Base-by-base conservation (phyloP, 2,888 invertebrate species). In the Eupithecia subfuscata region DNA sequence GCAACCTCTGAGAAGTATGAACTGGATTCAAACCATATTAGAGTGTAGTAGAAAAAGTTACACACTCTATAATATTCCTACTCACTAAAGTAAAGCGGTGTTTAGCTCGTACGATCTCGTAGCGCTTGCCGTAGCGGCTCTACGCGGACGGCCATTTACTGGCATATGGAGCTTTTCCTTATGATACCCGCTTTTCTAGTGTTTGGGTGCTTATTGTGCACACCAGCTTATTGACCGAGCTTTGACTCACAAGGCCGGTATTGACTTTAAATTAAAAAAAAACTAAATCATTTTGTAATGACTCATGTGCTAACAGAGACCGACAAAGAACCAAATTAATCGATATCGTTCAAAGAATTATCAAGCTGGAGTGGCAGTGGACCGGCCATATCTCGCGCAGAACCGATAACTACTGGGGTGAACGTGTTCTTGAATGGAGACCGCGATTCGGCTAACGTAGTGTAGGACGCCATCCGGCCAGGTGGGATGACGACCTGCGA, bases 1-100 rank as follows among this genome's bases (percentile, higher is more conserved):
- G 48, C 48, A 14, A 45, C 16, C 45, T 48, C 0, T 48, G 48
- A 48, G 7, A 48, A n/a, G 37, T 37, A 12, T 70, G 52, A n/a
- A 52, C n/a, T n/a, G 18, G 52, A n/a, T 52, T 52, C n/a, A 52
- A 7, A n/a, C 16, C 2, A 48, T 8, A 48, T 18, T 1, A 48
- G 48, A 48, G 48, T 9, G 3, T 52, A n/a, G n/a, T n/a, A 52
- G 52, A 52, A n/a, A 52, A n/a, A n/a, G n/a, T 8, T n/a, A 22
- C 11, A 22, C 8, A 7, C 22, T 0, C 0, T 56, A 25, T 16
- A 7, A 30, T 68, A 40, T 37, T 16, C 0, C 56, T 63, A 48
- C 74, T 77, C 74, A 70, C 45, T 30, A 56, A 68, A 67, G 89
- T 85, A 84, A 86, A 91, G 80, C 87, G 88, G 88, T 86, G 76